phyloP scores from a whole-genome alignment of 2,888 invertebrate species.

The Caenorhabditis macrosperma region DNA sequence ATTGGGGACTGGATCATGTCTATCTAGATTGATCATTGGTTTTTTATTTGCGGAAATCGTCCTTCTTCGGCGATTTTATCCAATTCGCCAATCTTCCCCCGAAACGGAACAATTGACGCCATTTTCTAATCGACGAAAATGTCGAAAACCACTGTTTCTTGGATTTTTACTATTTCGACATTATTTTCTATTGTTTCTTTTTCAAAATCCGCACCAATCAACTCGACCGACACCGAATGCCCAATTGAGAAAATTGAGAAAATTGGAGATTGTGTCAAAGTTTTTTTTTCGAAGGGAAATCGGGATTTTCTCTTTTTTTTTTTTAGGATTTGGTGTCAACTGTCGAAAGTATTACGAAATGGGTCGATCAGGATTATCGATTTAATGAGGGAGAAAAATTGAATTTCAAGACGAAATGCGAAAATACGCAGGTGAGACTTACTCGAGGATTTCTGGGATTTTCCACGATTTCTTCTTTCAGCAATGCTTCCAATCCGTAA shows the following conservation, averaged over 20 bases:
- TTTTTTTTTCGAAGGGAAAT: neutral
- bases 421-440: constrained; percentile 10
- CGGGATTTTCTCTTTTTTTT: too few species aligned
- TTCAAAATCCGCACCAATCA: neutral
- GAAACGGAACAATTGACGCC: too few species aligned
- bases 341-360: constrained; percentile 26
- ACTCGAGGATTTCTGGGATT: neutral
- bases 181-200: neutral
- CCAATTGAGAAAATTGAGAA: constrained; percentile 27
- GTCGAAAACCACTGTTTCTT: too few species aligned
- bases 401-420: constrained; percentile 18
- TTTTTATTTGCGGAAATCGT: too few species aligned
- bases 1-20: too few species aligned
- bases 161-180: too few species aligned
- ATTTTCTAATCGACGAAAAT: too few species aligned
- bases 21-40: too few species aligned
- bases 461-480: neutral
- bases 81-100: too few species aligned
- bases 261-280: constrained; percentile 27
- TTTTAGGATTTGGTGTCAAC: constrained; percentile 20
- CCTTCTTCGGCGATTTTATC: too few species aligned
- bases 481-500: constrained; percentile 30
- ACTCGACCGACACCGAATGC: neutral
- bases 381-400: constrained; percentile 21
- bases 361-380: constrained; percentile 33